These are phyloP conservation scores for Ascaphus truei DNA, from an alignment of 2,113 vertebrate species.

Conservation along the genomic window DNA sequence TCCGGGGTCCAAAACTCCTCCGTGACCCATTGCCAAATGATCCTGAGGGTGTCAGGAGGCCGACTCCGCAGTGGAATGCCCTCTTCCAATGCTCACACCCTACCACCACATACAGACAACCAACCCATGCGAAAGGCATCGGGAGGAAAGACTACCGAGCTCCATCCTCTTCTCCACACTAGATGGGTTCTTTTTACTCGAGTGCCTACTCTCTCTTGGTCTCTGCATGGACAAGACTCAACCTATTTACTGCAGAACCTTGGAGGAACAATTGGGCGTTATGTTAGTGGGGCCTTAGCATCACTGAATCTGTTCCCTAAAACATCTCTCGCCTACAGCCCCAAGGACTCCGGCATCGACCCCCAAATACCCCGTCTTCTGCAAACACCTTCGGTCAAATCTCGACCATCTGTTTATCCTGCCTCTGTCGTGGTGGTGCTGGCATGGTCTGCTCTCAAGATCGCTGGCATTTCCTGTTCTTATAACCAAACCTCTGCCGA, in stretches of 20 bases:
- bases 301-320: background rate
- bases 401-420: too few relatives aligned
- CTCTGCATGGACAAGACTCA: background rate
- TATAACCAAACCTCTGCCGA: too few relatives aligned
- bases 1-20: background rate
- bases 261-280: background rate
- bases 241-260: background rate
- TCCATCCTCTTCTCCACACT: background rate
- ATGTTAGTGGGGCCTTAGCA: slow-evolving; percentile 8
- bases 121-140: background rate
- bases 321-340: background rate
- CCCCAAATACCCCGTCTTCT: too few relatives aligned
- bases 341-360: too few relatives aligned
- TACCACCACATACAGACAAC: background rate
- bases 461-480: too few relatives aligned
- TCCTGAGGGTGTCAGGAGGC: background rate
- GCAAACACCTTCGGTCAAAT: too few relatives aligned
- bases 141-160: background rate
- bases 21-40: background rate
- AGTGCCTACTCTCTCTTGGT: slow-evolving; percentile 22
- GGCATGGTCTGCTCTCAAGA: too few relatives aligned
- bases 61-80: too few relatives aligned
- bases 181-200: background rate
- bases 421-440: too few relatives aligned
- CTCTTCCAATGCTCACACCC: too few relatives aligned